Evolutionary conservation across 2,888 invertebrate genomes (phyloP).

Genomic region (Parascotia fuliginaria): DNA sequence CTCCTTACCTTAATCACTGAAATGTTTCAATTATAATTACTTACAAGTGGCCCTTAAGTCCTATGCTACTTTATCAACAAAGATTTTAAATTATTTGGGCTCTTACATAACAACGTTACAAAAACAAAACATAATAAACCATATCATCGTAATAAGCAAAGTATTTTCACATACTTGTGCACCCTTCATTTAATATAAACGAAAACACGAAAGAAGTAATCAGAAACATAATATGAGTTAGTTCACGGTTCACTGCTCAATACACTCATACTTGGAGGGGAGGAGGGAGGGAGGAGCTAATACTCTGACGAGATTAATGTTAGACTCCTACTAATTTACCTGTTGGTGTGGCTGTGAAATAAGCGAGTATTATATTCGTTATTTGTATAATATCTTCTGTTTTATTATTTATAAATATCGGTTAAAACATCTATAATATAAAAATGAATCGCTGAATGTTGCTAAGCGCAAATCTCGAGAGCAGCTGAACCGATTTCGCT

Average conservation of each 20-base stretch:
- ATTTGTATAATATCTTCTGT: too few species aligned
- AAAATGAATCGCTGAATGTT: too few species aligned
- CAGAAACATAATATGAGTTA: constrained; percentile 12
- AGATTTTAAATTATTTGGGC: too few species aligned
- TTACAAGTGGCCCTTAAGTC: too few species aligned
- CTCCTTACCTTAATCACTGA: too few species aligned
- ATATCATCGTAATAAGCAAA: background rate
- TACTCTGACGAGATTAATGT: constrained; percentile 22
- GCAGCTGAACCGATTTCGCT: too few species aligned
- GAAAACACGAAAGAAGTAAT: constrained; percentile 7
- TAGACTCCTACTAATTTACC: constrained; percentile 32
- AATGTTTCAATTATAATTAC: too few species aligned
- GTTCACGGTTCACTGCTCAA: constrained; percentile 22
- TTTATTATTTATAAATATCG: too few species aligned
- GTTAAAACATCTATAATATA: too few species aligned
- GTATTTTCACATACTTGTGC: background rate
- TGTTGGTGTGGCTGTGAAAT: constrained; percentile 10
- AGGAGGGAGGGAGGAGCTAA: background rate
- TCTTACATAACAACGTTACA: too few species aligned
- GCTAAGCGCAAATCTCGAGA: too few species aligned
- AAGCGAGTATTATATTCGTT: background rate
- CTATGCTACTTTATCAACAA: too few species aligned
- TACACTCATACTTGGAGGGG: background rate
- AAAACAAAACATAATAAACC: background rate
- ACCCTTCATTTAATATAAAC: background rate